A percentile compares a stretch with the other conserved stretches of the same genome.
Conservation (phyloP, 2,797 vertebrate genomes). For the Sebastes kiyomatsui region DNA sequence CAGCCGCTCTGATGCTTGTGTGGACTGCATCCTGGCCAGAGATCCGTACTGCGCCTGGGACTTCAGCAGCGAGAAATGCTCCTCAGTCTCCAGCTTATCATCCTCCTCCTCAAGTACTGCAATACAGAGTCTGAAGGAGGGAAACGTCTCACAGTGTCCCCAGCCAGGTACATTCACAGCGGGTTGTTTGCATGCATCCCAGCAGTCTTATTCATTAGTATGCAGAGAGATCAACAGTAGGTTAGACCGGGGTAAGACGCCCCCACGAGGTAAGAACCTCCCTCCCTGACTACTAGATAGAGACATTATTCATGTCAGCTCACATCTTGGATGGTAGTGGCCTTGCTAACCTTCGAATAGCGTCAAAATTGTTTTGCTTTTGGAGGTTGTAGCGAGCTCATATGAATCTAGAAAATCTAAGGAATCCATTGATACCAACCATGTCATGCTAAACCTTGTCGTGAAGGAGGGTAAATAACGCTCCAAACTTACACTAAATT, state of each 20-base stretch:
- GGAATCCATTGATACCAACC: no score
- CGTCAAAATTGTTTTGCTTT: no score
- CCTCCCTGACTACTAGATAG: not conserved
- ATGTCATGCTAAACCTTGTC: no score
- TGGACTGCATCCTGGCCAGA: constrained; percentile 83
- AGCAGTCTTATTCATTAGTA: not conserved
- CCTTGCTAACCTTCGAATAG: no score
- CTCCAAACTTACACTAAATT: no score
- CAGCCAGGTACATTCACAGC: constrained; percentile 58
- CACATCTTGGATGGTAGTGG: no score
- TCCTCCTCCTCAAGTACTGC: not conserved
- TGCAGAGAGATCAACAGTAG: not conserved
- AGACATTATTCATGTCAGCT: no score
- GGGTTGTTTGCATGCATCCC: not conserved
- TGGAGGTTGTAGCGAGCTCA: no score
- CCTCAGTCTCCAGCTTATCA: constrained; percentile 21
- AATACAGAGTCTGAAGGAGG: constrained; percentile 79
- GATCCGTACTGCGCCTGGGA: constrained; percentile 86
- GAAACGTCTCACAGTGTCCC: constrained; percentile 77
- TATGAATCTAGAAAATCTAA: no score
- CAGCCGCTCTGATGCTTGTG: constrained; percentile 70
- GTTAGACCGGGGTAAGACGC: not conserved
- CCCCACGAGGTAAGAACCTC: no score
- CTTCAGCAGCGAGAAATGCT: constrained; percentile 46
- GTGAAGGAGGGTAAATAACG: no score